Evolutionary conservation across 2,113 vertebrate species (phyloP), one percentile per base, ranked within the genome.

Genomic region (Octodon degus): DNA sequence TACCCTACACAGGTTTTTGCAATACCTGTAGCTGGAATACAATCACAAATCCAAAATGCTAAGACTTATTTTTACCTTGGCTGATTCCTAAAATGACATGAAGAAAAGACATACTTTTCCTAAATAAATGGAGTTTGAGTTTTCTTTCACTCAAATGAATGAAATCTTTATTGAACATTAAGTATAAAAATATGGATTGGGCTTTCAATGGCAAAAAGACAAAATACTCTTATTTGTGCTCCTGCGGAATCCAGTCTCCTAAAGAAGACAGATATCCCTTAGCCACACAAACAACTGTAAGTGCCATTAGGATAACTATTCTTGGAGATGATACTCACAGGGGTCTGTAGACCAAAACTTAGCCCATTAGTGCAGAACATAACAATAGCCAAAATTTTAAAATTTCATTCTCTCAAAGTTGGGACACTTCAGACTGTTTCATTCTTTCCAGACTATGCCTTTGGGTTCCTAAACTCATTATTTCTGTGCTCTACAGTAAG

Each of bases 141-240:
- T 93, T 90, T 87, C 53, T 43, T 32, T 58, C 5, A n/a, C 27
- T 80, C 14, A 16, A 34, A 87, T 67, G 62, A 82, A 60, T 77
- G 47, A 91, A 90, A 20, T 86, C 19, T 95, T 87, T n/a, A 70
- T 40, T 94, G 55, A 86, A 65, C 63, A 95, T 4, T 3, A 92
- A 25, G 12, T 53, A 30, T 77, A 43, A 4, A 60, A 60, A 37
- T 50, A n/a, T 9, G 40, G 20, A 55, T 55, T 50, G 37, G 24
- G 60, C 70, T 91, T 88, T 94, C 53, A 88, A 4, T 53, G 67
- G 22, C 22, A 60, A 94, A 17, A 89, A 81, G 91, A 83, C n/a
- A 86, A 65, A 65, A 82, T 19, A 55, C 34, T 43, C 19, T 4
- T 24, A 27, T 83, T 81, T 92, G 37, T 93, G 25, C 16, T 93